Evolutionary conservation across 2,113 vertebrate species (phyloP).

Genomic region (Azemiops feae): DNA sequence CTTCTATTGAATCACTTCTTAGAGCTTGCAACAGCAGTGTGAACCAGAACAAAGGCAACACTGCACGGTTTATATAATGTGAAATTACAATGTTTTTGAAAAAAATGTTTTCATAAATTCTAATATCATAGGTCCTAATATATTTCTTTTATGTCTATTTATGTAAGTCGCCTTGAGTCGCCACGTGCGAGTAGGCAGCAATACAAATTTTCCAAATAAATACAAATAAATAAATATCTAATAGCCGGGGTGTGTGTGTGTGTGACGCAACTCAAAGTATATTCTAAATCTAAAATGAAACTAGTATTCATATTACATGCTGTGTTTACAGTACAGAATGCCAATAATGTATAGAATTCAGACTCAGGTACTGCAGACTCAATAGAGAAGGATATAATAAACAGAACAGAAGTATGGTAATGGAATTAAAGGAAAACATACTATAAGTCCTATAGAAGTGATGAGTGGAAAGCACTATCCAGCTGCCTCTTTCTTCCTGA

Average conservation of each 20-base stretch:
- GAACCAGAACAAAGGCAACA: background rate
- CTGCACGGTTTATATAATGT: background rate
- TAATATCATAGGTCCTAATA: background rate
- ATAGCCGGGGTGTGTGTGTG: background rate
- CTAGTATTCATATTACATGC: too few species aligned
- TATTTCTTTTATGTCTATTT: background rate
- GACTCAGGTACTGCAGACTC: constrained; percentile 6
- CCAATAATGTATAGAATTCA: constrained; percentile 14
- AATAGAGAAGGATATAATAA: constrained; percentile 23
- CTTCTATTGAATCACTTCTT: background rate
- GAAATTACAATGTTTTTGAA: background rate
- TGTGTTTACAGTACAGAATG: background rate
- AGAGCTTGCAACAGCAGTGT: background rate
- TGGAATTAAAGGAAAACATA: constrained; percentile 65
- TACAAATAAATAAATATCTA: background rate
- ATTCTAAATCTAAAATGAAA: background rate
- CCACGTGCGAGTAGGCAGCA: too few species aligned
- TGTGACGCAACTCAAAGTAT: background rate
- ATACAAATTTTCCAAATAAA: too few species aligned
- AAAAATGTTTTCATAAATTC: background rate
- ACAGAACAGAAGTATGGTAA: constrained; percentile 54
- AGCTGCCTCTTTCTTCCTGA: constrained; percentile 61
- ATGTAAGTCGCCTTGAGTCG: too few species aligned
- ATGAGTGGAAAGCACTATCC: constrained; percentile 54
- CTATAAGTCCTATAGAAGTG: constrained; percentile 52